Base-by-base conservation (phyloP, 2,888 invertebrate species). In the Seira sanloemensis region DNA sequence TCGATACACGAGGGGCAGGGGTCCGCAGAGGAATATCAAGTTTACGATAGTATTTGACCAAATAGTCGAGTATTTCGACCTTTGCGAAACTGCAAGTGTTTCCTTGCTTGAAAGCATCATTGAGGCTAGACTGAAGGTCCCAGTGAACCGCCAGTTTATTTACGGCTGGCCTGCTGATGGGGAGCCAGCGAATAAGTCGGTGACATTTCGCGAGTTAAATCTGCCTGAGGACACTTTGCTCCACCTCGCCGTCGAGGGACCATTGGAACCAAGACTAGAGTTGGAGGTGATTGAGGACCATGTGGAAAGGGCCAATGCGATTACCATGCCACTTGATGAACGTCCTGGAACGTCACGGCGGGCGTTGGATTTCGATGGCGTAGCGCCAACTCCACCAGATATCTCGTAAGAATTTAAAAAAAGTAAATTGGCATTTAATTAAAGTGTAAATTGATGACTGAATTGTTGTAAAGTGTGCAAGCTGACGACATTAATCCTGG, bases 161-260 rank as follows among this genome's bases (percentile, higher is more conserved):
- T 79, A 73, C 21, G 79, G 79, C 0, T 79, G 79, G 79, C 79
- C 79, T 16, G 50, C 25, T 0, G 54, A 24, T n/a, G n/a, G n/a
- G 26, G 77, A 77, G 7, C 77, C 77, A 1, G 12, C 21, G 7
- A 21, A 46, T 4, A 12, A 16, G 12, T n/a, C 37, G 4, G 58
- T 68, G 12, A 18, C 21, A 21, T 0, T 77, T 1, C 68, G 69
- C n/a, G 69, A 77, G 25, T 77, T 78, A 9, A 2, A 19, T 25
- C 65, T 78, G 1, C 27, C 69, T 1, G 58, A 54, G 2, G 0
- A 19, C 7, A 50, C 50, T 0, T 0, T 37, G 0, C 50, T 78
- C 2, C 26, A 65, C 25, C 50, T 78, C 50, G 77, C 77, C 16
- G 27, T 18, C 0, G 23, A 12, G 4, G 76, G 76, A 19, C 18